These are phyloP conservation scores for Dolichoris vasculosae DNA, from an alignment of 1,140 invertebrate species.

Conservation along the genomic window DNA sequence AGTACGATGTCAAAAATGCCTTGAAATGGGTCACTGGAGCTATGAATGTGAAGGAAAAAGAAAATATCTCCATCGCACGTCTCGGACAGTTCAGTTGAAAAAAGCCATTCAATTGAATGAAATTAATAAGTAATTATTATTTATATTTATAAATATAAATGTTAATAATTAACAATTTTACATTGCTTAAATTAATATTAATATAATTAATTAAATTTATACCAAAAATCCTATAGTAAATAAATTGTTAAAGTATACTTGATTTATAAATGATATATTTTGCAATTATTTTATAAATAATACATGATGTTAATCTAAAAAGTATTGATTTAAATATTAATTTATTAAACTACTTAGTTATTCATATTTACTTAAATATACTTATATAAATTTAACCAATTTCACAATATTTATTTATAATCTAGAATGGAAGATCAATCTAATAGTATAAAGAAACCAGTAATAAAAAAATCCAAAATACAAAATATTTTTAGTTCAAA, in stretches of 20 bases:
- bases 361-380: not conserved
- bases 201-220: too few relatives aligned
- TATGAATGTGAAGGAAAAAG: constrained; percentile 94
- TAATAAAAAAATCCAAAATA: constrained; percentile 58
- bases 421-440: not conserved
- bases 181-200: too few relatives aligned
- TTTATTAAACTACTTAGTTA: not conserved
- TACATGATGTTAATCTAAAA: too few relatives aligned
- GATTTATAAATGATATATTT: too few relatives aligned
- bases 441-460: constrained; percentile 8
- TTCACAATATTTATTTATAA: constrained; percentile 22
- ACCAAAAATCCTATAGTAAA: too few relatives aligned
- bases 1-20: constrained; percentile 91
- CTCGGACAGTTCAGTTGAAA: constrained; percentile 86
- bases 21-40: constrained; percentile 93
- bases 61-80: constrained; percentile 88
- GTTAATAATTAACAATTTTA: constrained; percentile 2
- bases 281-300: too few relatives aligned
- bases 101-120: constrained; percentile 80
- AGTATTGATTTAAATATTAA: not conserved
- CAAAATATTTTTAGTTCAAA: constrained; percentile 58
- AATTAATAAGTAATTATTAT: constrained; percentile 58
- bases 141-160: not conserved
- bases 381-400: not conserved
- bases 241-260: too few relatives aligned